Percentiles rank a stretch among this genome's conserved stretches.
phyloP scores from a whole-genome alignment of 64 coral and sea anemone species.

The Orbicella faveolata region DNA sequence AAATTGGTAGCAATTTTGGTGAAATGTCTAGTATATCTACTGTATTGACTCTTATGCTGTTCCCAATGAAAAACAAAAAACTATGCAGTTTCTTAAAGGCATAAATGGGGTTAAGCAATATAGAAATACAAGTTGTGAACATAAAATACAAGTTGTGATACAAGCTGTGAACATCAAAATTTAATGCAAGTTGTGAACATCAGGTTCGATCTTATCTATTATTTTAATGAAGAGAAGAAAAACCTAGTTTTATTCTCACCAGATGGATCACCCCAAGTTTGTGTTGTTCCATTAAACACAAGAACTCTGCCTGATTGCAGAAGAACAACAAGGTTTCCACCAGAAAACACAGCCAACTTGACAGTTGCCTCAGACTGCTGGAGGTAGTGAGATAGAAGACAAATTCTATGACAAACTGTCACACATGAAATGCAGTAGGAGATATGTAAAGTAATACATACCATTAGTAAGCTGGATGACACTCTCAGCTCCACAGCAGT shows the following conservation, averaged over 20 bases:
- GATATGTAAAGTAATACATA: background rate
- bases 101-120: too few species aligned
- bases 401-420: too few species aligned
- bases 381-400: background rate
- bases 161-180: too few species aligned
- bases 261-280: slow-evolving; percentile 9
- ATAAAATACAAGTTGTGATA: too few species aligned
- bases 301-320: slow-evolving; percentile 51
- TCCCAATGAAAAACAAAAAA: background rate
- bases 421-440: background rate
- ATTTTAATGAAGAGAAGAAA: too few species aligned
- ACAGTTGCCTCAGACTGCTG: slow-evolving; percentile 36
- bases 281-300: slow-evolving; percentile 33
- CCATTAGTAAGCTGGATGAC: slow-evolving; percentile 1
- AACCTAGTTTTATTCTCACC: slow-evolving; percentile 2
- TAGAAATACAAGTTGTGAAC: too few species aligned
- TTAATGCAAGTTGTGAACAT: too few species aligned
- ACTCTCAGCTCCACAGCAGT: slow-evolving; percentile 26
- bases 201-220: too few species aligned
- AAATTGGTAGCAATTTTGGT: too few species aligned
- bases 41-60: too few species aligned
- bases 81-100: too few species aligned
- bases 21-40: too few species aligned
- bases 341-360: slow-evolving; percentile 33
- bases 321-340: slow-evolving; percentile 23